These are phyloP conservation scores for Lepidocyrtoides sp. DNA, from an alignment of 2,888 invertebrate genomes.

Conservation along the genomic window DNA sequence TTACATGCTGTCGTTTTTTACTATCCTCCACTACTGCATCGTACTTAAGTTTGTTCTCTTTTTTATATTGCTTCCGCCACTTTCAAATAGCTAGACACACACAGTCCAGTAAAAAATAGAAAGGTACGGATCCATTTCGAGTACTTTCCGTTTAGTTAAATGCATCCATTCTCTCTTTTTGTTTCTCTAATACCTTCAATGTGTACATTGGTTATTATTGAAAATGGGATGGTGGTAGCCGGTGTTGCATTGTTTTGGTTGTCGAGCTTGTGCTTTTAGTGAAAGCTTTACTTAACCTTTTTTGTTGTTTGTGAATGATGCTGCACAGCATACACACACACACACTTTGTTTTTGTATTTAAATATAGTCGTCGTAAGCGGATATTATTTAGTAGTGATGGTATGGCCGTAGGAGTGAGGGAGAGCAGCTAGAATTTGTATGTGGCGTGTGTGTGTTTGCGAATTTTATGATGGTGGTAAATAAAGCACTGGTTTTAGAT, in stretches of 20 bases:
- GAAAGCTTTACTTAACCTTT: slow-evolving; percentile 10
- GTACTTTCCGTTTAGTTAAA: background rate
- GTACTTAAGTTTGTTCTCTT: background rate
- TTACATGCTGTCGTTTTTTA: background rate
- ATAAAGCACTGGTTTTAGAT: slow-evolving; percentile 67
- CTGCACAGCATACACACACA: background rate
- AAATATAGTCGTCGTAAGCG: slow-evolving; percentile 17
- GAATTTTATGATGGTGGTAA: slow-evolving; percentile 64
- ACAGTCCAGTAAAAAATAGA: background rate
- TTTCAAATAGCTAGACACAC: slow-evolving; percentile 20
- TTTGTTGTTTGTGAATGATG: background rate
- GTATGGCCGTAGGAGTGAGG: background rate
- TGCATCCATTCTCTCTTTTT: slow-evolving; percentile 1
- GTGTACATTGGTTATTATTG: slow-evolving; percentile 30
- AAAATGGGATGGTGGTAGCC: slow-evolving; percentile 21
- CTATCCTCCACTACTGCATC: background rate
- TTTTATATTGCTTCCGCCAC: slow-evolving; percentile 27
- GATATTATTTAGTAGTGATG: background rate
- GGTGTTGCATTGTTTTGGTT: slow-evolving; percentile 31
- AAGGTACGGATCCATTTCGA: background rate
- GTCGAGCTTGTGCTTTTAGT: slow-evolving; percentile 43
- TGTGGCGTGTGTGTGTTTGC: background rate
- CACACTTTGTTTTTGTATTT: slow-evolving; percentile 20
- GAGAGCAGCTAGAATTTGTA: background rate
- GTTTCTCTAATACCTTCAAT: slow-evolving; percentile 16